Evolutionary conservation across 2,888 invertebrate species (phyloP).

Genomic region (Eupeodes luniger): DNA sequence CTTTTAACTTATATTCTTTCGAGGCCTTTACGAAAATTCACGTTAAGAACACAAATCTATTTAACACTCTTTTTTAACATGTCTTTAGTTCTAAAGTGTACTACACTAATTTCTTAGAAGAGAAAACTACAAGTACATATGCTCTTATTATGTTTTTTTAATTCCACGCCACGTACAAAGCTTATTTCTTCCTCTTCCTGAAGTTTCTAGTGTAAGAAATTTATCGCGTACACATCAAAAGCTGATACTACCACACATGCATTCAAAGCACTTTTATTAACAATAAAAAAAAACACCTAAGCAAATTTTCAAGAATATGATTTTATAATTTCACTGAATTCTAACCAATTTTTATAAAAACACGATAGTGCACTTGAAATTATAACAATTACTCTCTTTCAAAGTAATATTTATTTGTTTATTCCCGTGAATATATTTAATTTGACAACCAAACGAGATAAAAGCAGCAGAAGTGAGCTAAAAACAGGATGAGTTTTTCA

Average conservation of each 20-base stretch:
- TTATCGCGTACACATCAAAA: conserved; percentile 50
- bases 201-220: conserved; percentile 50
- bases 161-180: conserved; percentile 27
- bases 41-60: not conserved
- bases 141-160: not conserved
- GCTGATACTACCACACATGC: conserved; percentile 49
- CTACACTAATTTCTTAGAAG: conserved; percentile 21
- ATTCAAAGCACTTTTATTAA: conserved; percentile 40
- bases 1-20: not conserved
- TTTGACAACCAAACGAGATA: conserved; percentile 66
- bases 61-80: not conserved
- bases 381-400: conserved; percentile 15
- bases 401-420: conserved; percentile 28
- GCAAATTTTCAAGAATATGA: conserved; percentile 8
- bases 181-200: conserved; percentile 20
- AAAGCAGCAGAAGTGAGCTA: conserved; percentile 69
- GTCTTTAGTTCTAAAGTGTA: not conserved
- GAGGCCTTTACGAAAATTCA: not conserved
- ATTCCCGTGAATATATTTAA: conserved; percentile 39
- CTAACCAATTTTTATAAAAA: conserved; percentile 12
- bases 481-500: conserved; percentile 71
- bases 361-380: not conserved
- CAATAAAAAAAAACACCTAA: conserved; percentile 26
- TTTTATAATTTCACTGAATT: conserved; percentile 20
- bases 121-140: conserved; percentile 21